Conservation (phyloP, 2,888 invertebrate genomes). For the Drosophila macrospina region DNA sequence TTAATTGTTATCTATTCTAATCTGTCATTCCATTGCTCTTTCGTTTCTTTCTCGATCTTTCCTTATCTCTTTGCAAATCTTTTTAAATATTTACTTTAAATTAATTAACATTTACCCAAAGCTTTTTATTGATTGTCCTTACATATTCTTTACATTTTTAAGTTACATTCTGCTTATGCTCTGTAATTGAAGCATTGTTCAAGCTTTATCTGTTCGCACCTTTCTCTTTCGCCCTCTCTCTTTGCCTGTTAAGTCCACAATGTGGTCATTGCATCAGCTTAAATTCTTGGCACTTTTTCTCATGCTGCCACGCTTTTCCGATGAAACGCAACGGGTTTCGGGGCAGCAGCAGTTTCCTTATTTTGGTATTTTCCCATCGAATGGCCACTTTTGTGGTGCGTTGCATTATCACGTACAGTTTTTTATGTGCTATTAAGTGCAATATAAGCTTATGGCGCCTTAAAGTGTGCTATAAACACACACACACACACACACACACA, state of each 20-base stretch:
- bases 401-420: conserved; percentile 77
- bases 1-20: too few relatives aligned
- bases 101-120: neutral
- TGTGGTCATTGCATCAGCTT: conserved; percentile 35
- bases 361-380: conserved; percentile 43
- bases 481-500: conserved; percentile 18
- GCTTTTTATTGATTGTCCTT: too few relatives aligned
- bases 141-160: neutral
- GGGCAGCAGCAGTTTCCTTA: conserved; percentile 12
- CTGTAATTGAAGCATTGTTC: neutral
- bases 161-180: neutral
- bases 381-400: conserved; percentile 74
- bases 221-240: neutral
- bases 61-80: neutral
- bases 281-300: conserved; percentile 19
- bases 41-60: neutral
- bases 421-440: conserved; percentile 81
- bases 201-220: neutral
- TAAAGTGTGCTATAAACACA: conserved; percentile 74
- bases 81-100: neutral
- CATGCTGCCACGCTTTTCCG: neutral
- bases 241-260: conserved; percentile 31
- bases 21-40: too few relatives aligned
- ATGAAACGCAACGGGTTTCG: conserved; percentile 4
- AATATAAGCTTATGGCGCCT: conserved; percentile 77